Percentiles rank a stretch among this genome's conserved stretches.
phyloP scores from a whole-genome alignment of 1,140 invertebrate species.

The Harpegnathos saltator region DNA sequence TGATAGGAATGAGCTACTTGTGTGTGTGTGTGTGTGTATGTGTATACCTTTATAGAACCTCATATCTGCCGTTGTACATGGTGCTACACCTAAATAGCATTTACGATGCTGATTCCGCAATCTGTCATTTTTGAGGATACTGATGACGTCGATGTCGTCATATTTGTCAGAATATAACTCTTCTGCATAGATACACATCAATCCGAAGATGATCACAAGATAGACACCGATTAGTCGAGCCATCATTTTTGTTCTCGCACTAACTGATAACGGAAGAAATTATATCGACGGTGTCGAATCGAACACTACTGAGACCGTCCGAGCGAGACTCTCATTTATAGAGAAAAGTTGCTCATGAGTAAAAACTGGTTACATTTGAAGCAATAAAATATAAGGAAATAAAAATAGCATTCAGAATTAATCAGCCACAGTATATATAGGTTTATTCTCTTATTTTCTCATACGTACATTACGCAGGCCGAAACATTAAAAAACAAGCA shows the following conservation, averaged over 20 bases:
- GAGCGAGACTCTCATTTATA: too few species aligned
- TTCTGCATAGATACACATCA: constrained; percentile 3
- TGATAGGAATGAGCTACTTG: not conserved
- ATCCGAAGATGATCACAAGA: not conserved
- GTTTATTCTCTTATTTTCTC: too few species aligned
- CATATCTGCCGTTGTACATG: constrained; percentile 75
- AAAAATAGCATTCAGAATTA: too few species aligned
- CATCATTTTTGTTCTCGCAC: not conserved
- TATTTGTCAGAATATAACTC: constrained; percentile 49
- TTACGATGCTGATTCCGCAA: constrained; percentile 75
- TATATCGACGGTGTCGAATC: too few species aligned
- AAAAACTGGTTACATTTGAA: too few species aligned
- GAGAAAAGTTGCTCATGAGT: too few species aligned
- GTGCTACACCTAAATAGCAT: constrained; percentile 81
- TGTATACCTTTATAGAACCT: constrained; percentile 75
- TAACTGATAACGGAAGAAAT: not conserved
- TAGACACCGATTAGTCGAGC: not conserved
- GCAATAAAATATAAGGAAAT: too few species aligned
- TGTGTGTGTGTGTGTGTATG: too few species aligned
- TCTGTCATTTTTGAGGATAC: constrained; percentile 44
- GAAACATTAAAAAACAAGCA: too few species aligned
- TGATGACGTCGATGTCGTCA: constrained; percentile 22
- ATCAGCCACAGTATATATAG: too few species aligned
- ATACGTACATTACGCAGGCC: too few species aligned
- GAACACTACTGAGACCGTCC: too few species aligned